These are phyloP conservation scores for Lordiphosa andalusiaca DNA, from an alignment of 2,888 invertebrate genomes.

Conservation along the genomic window DNA sequence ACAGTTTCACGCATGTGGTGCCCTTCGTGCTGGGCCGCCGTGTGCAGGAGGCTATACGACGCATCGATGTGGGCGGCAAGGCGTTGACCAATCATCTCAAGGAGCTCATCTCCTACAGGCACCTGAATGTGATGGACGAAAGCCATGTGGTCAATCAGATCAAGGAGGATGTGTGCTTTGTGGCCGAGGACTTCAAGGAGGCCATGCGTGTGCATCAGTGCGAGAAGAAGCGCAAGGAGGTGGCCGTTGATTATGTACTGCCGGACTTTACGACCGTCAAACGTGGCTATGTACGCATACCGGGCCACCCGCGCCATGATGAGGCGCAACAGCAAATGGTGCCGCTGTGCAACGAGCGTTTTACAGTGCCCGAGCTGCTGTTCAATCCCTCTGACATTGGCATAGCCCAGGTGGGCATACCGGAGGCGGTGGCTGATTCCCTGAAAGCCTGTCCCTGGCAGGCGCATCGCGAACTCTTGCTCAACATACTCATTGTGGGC, in stretches of 20 bases:
- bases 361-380: constrained; percentile 95
- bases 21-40: constrained; percentile 92
- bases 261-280: constrained; percentile 96
- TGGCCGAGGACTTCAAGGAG: constrained; percentile 89
- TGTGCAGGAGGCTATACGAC: constrained; percentile 85
- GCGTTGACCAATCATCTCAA: constrained; percentile 98
- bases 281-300: constrained; percentile 84
- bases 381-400: constrained; percentile 98
- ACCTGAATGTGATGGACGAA: constrained; percentile 99
- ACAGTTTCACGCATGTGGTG: constrained; percentile 96
- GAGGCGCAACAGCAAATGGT: constrained; percentile 84
- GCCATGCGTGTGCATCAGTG: constrained; percentile 88
- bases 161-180: constrained; percentile 98
- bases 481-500: constrained; percentile 92
- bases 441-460: constrained; percentile 88
- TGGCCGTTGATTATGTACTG: constrained; percentile 94
- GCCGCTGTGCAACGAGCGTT: constrained; percentile 94
- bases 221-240: constrained; percentile 84
- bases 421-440: constrained; percentile 91
- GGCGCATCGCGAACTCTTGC: constrained; percentile 88
- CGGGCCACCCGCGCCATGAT: constrained; percentile 50
- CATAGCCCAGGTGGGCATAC: constrained; percentile 93
- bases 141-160: constrained; percentile 98
- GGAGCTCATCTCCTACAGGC: constrained; percentile 97
- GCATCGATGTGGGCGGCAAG: constrained; percentile 98